Percentiles rank a stretch among this genome's conserved stretches.
These are phyloP conservation scores for Cygnus buccinator DNA, from an alignment of 2,113 vertebrate species.

Conservation along the genomic window DNA sequence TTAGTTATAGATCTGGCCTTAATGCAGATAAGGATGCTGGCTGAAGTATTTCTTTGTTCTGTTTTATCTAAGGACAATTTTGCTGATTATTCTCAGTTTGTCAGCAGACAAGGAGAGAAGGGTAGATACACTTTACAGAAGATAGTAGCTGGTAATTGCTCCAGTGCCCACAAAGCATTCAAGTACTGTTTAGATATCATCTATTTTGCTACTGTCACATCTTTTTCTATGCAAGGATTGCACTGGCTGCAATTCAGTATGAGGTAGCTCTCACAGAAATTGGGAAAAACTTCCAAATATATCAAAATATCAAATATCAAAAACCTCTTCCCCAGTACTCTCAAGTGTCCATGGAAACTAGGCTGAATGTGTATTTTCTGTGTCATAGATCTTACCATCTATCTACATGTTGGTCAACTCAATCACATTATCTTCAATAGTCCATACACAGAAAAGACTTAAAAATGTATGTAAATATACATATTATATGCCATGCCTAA, in stretches of 20 bases:
- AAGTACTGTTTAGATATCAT: not conserved
- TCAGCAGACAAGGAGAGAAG: not conserved
- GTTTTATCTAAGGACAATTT: not conserved
- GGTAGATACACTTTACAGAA: not conserved
- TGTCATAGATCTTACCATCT: not conserved
- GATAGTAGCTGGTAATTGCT: not conserved
- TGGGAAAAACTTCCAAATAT: not conserved
- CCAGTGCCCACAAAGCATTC: rapidly evolving
- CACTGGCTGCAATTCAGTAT: not conserved
- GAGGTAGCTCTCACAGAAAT: not conserved
- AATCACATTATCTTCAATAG: not conserved
- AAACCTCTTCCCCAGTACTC: not conserved
- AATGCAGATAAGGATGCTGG: not conserved
- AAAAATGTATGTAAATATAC: not conserved
- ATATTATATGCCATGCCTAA: rapidly evolving
- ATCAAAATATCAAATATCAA: not conserved
- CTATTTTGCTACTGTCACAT: not conserved
- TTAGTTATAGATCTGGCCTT: not conserved
- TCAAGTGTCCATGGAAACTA: not conserved
- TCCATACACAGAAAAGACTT: not conserved
- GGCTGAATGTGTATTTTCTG: not conserved
- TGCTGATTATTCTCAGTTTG: not conserved
- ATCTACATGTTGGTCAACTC: not conserved
- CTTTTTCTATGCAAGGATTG: not conserved
- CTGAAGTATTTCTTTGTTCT: not conserved